These are phyloP conservation scores for Caradrina kadenii DNA, from an alignment of 2,888 invertebrate genomes.

Conservation along the genomic window DNA sequence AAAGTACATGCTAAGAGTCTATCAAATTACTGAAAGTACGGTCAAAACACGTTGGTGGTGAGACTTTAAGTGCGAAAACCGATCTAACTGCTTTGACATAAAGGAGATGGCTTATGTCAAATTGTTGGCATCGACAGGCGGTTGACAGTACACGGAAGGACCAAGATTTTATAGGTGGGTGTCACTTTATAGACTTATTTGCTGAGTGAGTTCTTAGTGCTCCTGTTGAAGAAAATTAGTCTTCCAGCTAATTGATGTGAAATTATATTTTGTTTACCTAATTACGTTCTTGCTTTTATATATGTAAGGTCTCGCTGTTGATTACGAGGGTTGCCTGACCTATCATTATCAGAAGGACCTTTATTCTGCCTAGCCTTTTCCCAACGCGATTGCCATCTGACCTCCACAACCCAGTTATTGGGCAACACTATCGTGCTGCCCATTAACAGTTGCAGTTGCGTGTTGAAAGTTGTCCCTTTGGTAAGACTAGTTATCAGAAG, in stretches of 20 bases:
- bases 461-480: too few relatives aligned
- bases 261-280: too few relatives aligned
- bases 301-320: too few relatives aligned
- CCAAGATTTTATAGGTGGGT: not conserved
- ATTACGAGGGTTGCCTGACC: too few relatives aligned
- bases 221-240: not conserved
- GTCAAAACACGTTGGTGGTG: slow-evolving; percentile 9
- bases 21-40: slow-evolving; percentile 62
- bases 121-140: not conserved
- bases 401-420: too few relatives aligned
- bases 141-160: slow-evolving; percentile 32
- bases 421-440: too few relatives aligned
- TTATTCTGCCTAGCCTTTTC: too few relatives aligned
- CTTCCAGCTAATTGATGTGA: slow-evolving; percentile 9
- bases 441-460: too few relatives aligned
- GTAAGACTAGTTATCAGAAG: too few relatives aligned
- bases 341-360: too few relatives aligned
- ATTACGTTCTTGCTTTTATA: too few relatives aligned
- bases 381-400: too few relatives aligned
- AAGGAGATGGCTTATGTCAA: not conserved
- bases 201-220: slow-evolving; percentile 13
- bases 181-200: slow-evolving; percentile 16
- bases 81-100: not conserved
- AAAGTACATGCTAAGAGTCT: slow-evolving; percentile 53
- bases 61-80: slow-evolving; percentile 2